Conservation (phyloP, 2,888 invertebrate species). For the Melinopterus prodromus region DNA sequence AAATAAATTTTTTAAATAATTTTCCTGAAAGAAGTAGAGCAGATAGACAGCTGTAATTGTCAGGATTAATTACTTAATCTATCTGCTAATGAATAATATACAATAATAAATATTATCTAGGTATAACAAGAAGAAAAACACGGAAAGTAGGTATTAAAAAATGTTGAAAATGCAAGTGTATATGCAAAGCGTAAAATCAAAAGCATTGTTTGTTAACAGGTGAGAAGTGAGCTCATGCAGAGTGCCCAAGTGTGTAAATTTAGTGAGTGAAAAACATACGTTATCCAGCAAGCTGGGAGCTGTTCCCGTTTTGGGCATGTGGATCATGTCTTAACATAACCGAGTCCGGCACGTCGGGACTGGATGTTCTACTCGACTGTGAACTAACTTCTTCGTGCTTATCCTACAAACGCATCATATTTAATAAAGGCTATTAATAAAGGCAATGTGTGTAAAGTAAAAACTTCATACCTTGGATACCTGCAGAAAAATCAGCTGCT, state of each 20-base stretch:
- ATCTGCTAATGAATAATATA: too few relatives aligned
- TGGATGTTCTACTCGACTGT: constrained; percentile 65
- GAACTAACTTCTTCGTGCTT: constrained; percentile 61
- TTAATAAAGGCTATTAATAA: too few relatives aligned
- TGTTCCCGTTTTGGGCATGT: constrained; percentile 54
- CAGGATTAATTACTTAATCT: too few relatives aligned
- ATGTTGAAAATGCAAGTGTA: constrained; percentile 16
- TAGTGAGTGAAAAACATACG: constrained; percentile 44
- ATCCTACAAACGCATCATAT: constrained; percentile 48
- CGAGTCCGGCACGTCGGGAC: constrained; percentile 61
- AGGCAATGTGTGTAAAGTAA: background rate
- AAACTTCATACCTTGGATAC: constrained; percentile 56
- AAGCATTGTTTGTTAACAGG: constrained; percentile 15
- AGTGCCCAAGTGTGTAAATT: constrained; percentile 7
- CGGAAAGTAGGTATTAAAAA: constrained; percentile 29
- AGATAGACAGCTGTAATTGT: too few relatives aligned
- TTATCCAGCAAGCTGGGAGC: constrained; percentile 35
- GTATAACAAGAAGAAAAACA: constrained; percentile 22
- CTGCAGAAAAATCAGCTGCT: constrained; percentile 87
- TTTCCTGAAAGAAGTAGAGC: too few relatives aligned
- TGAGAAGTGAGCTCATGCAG: constrained; percentile 20
- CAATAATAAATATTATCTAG: background rate
- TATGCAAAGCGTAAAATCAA: constrained; percentile 21
- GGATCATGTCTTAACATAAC: constrained; percentile 56
- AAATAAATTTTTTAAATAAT: too few relatives aligned